Evolutionary conservation across 2,113 vertebrate species (phyloP).

Genomic region (Aspiorhynchus laticeps): DNA sequence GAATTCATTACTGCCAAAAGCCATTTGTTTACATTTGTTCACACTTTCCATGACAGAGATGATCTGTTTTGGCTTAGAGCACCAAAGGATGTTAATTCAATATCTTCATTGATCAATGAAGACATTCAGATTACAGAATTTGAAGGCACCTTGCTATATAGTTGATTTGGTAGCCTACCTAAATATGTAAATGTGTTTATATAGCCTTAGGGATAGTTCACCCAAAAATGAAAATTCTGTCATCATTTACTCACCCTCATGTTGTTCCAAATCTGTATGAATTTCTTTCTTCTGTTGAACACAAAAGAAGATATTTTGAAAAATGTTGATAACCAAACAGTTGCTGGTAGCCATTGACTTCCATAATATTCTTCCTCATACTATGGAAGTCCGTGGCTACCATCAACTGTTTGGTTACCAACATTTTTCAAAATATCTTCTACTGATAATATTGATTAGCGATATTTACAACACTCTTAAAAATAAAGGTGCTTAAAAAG

Average conservation of each 20-base stretch:
- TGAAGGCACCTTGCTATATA: slow-evolving; percentile 26
- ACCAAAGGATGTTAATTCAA: slow-evolving; percentile 35
- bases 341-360: background rate
- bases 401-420: background rate
- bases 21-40: slow-evolving; percentile 31
- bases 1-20: slow-evolving; percentile 51
- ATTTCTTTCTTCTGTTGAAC: background rate
- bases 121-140: slow-evolving; percentile 15
- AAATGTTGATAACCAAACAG: background rate
- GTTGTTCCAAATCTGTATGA: background rate
- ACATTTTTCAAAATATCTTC: background rate
- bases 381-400: background rate
- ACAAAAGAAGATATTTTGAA: background rate
- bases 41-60: slow-evolving; percentile 5
- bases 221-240: background rate
- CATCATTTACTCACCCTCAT: background rate
- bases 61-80: slow-evolving; percentile 3
- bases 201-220: background rate
- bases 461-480: too few species aligned
- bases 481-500: too few species aligned
- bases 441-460: too few species aligned
- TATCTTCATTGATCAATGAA: slow-evolving; percentile 17
- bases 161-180: background rate
- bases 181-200: slow-evolving; percentile 14
- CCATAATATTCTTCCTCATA: too few species aligned